Evolutionary conservation across 2,888 invertebrate genomes (phyloP), one percentile per base, ranked within the genome.

Genomic region (Panopea generosa): DNA sequence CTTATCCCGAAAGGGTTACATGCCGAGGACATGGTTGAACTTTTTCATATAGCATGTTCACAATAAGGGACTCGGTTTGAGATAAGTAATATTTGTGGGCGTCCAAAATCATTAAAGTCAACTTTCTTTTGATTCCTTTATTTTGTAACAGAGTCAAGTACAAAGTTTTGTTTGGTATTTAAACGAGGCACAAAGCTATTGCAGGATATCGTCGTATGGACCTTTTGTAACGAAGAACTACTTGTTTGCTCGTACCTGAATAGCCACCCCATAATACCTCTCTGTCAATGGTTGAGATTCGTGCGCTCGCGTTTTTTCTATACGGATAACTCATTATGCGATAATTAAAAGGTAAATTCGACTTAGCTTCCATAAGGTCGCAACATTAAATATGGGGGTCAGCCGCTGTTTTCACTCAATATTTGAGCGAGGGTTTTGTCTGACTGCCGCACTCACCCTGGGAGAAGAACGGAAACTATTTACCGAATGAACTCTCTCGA

Each of bases 261-360:
- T 29, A 11, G 9, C 6, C 55, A 11, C 29, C 14, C 27, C 33
- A 55, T 9, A 14, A 16, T 20, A n/a, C 14, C 20, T 29, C 24
- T 24, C 2, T 50, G 16, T 50, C 50, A 50, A 50, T 50, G 24
- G 20, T 3, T 14, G 2, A 20, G 22, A 18, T 50, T 50, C 18
- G 4, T 22, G 14, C n/a, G n/a, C n/a, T n/a, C n/a, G n/a, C 14
- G 22, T 6, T 6, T 50, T 22, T 50, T 14, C 22, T n/a, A n/a
- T 29, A 18, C n/a, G 55, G 14, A 29, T 38, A 57, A 45, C 43
- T 55, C 26, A 18, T 57, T 67, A 18, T 27, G 27, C 11, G 6
- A 43, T 73, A 73, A 73, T 73, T 67, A 67, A 56, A 73, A 67
- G 66, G 66, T 56, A 55, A 61, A 67, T 66, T 61, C 67, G 61